Evolutionary conservation across 1,140 invertebrate species (phyloP).

Genomic region (Drosophila obscura): DNA sequence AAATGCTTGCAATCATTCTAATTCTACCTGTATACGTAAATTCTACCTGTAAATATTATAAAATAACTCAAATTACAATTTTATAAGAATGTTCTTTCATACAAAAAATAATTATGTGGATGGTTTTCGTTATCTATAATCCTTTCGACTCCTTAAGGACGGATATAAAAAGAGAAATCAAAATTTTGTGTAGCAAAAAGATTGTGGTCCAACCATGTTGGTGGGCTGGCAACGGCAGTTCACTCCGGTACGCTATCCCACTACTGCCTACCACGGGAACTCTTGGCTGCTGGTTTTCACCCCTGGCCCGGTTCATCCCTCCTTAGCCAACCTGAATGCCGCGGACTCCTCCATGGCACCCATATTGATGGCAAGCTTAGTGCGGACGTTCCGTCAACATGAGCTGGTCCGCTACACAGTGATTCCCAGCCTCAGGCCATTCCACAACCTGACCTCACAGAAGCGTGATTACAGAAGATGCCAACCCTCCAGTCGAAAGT

Average conservation of each 20-base stretch:
- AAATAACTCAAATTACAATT: background rate
- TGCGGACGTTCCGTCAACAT: constrained; percentile 93
- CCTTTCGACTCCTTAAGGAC: no score
- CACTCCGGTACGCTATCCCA: constrained; percentile 98
- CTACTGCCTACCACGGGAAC: constrained; percentile 97
- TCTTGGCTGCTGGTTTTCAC: constrained; percentile 98
- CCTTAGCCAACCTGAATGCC: constrained; percentile 95
- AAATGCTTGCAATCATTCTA: background rate
- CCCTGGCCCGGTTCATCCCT: constrained; percentile 98
- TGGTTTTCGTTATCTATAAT: no score
- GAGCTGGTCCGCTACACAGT: constrained; percentile 87
- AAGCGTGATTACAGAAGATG: constrained; percentile 97
- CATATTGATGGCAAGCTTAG: constrained; percentile 97
- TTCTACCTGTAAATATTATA: no score
- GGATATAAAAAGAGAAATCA: constrained; percentile 21
- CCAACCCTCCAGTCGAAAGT: constrained; percentile 92
- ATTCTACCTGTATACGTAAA: background rate
- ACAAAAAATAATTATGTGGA: background rate
- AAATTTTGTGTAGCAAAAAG: constrained; percentile 86
- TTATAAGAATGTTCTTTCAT: background rate
- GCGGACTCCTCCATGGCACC: constrained; percentile 91
- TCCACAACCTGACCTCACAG: constrained; percentile 94
- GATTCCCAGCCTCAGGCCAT: constrained; percentile 93
- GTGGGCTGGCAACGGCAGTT: constrained; percentile 91
- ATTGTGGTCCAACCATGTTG: constrained; percentile 93